Base-by-base conservation (phyloP, 2,888 invertebrate genomes). In the Tachystola acroxantha region DNA sequence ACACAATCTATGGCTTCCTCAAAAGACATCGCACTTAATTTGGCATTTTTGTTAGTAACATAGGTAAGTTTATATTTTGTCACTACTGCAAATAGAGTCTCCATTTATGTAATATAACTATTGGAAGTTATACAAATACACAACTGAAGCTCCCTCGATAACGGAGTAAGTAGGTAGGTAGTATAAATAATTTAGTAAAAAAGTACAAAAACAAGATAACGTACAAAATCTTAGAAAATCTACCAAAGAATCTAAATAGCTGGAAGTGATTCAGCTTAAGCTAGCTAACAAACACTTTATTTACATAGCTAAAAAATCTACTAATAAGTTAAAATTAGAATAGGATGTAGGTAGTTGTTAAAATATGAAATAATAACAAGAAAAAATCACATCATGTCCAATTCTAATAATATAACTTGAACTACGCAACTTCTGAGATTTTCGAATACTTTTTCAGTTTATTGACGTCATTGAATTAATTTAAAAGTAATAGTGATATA, bases 1-100 rank as follows among this genome's bases (percentile, higher is more conserved):
- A 48, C 50, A 16, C 6, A 16, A 46, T 48, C 5, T 64, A 54
- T 57, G 55, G 64, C 58, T 54, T 62, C 55, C 55, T 38, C 13
- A 20, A 29, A 32, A 35, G 82, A 85, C 85, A 84, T 84, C 85
- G 72, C 85, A 85, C 85, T 84, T 82, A 74, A 73, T 67, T 61
- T 44, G 39, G 36, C 29, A 41, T 36, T 37, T 38, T 44, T 61
- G 63, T 68, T 68, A 69, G 60, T 65, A 50, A 43, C 53, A 51
- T 58, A 57, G 14, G 30, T 12, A n/a, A 10, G 28, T 30, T 10
- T 6, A 19, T 14, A 20, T 24, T n/a, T 22, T 24, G 30, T 28
- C 34, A 31, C 19, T 35, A 35, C 34, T 38, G 38, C 24, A 14
- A 20, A 9, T 33, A 26, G 20, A 13, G 19, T 27, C 28, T 40